Evolutionary conservation across 2,113 vertebrate species (phyloP), one percentile per base, ranked within the genome.

Genomic region (Boleophthalmus pectinirostris): DNA sequence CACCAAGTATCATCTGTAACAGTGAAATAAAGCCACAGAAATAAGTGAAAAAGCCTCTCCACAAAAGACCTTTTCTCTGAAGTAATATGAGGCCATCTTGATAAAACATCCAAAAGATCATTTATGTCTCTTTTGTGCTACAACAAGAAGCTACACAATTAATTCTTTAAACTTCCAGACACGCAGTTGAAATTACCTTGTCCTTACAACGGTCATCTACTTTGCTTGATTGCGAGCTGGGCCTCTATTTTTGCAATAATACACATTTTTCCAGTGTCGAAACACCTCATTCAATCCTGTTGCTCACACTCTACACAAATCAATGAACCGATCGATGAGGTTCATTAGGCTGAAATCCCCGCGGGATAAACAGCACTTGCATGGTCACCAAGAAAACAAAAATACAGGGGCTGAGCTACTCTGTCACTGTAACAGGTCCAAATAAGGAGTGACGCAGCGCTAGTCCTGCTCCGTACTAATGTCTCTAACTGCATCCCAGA

Each of bases 341-440:
- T 87, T 92, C 82, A 91, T 92, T 86, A 90, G 68, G 70, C 69
- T 86, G 80, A 87, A 90, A 90, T 86, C 82, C 83, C 82, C 51
- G 64, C 9, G 56, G 81, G 85, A 90, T 88, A 87, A 84, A 79
- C 75, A 79, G 77, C 73, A 79, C 78, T 83, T 82, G 80, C 80
- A 79, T 75, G 45, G 74, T 85, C 81, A 87, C 86, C 77, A 78
- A 81, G 75, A 88, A 89, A 92, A 89, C 72, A 70, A 81, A 90
- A 87, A 84, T 77, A 81, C 66, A 72, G 69, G 74, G 24, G 74
- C 72, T 20, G 61, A 79, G 69, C 78, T 79, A 57, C 75, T 90
- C 72, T 79, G 81, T 89, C 82, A 84, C 76, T 79, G 64, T 74
- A 82, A 74, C 68, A 64, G 47, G 61, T 79, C 66, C 72, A 68